phyloP scores from a whole-genome alignment of 1,140 invertebrate genomes.

The Papilio xuthus region DNA sequence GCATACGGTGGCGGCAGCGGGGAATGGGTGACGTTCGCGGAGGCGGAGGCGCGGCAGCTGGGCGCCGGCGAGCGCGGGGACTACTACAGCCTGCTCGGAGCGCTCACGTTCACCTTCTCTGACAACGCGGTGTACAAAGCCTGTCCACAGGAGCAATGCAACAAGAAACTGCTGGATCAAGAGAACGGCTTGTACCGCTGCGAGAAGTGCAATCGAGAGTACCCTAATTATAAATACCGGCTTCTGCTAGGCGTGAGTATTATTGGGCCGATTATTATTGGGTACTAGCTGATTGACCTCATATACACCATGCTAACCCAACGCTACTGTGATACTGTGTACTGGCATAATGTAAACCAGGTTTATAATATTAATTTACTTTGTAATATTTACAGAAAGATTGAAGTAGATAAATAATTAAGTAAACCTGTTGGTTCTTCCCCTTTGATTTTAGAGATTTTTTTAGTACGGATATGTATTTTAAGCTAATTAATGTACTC shows the following conservation, averaged over 20 bases:
- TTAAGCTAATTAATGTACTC: constrained; percentile 20
- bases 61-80: constrained; percentile 89
- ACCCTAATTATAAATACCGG: constrained; percentile 93
- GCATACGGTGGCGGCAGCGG: constrained; percentile 69
- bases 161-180: constrained; percentile 96
- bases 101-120: constrained; percentile 77
- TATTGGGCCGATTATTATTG: no score
- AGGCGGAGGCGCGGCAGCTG: constrained; percentile 85
- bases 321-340: no score
- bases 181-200: constrained; percentile 94
- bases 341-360: no score
- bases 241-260: constrained; percentile 89
- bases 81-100: constrained; percentile 84
- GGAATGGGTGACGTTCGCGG: constrained; percentile 87
- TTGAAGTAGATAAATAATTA: no score
- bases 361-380: no score
- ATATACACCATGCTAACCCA: no score
- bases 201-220: constrained; percentile 95
- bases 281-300: no score
- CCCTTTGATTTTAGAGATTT: no score
- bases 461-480: no score
- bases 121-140: constrained; percentile 95
- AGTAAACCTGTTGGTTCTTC: no score
- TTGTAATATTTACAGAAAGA: no score
- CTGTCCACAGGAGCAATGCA: constrained; percentile 92